Percentiles rank a stretch among this genome's conserved stretches.
Evolutionary conservation across 2,113 vertebrate genomes (phyloP).

Genomic region (Ceratotherium simum): DNA sequence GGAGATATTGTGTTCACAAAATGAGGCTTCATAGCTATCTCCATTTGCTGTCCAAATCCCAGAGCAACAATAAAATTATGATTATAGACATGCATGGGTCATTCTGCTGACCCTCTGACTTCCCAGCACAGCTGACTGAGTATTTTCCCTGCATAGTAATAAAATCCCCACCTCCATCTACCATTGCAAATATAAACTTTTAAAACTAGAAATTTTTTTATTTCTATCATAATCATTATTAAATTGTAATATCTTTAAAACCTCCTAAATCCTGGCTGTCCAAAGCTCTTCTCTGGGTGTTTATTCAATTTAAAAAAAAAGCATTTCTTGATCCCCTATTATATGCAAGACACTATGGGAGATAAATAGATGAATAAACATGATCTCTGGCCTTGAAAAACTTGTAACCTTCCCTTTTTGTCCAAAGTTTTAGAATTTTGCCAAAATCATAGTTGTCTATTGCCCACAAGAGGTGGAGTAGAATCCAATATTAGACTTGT

Average conservation of each 20-base stretch:
- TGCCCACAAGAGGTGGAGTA: not conserved
- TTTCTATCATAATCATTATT: not conserved
- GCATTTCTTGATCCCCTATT: not conserved
- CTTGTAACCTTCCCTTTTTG: not conserved
- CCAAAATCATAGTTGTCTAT: not conserved
- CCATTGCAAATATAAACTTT: not conserved
- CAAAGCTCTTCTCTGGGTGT: not conserved
- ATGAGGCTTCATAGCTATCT: constrained; percentile 48
- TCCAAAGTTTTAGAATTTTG: not conserved
- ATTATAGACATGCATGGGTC: not conserved
- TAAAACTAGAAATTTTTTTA: not conserved
- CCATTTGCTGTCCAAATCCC: constrained; percentile 51
- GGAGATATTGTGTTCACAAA: constrained; percentile 30
- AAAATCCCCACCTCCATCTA: not conserved
- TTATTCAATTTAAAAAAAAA: constrained; percentile 8
- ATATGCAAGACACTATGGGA: not conserved
- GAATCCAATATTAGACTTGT: not conserved
- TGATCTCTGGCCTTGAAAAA: not conserved
- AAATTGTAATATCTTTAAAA: not conserved
- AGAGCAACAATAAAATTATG: constrained; percentile 64
- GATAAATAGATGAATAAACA: not conserved
- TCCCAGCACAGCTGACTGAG: not conserved
- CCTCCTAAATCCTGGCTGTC: not conserved
- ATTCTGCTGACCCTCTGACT: not conserved
- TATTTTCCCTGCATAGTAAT: constrained; percentile 24